Evolutionary conservation across 2,113 vertebrate genomes (phyloP), one percentile per base, ranked within the genome.

Genomic region (Rhagologus leucostigma): DNA sequence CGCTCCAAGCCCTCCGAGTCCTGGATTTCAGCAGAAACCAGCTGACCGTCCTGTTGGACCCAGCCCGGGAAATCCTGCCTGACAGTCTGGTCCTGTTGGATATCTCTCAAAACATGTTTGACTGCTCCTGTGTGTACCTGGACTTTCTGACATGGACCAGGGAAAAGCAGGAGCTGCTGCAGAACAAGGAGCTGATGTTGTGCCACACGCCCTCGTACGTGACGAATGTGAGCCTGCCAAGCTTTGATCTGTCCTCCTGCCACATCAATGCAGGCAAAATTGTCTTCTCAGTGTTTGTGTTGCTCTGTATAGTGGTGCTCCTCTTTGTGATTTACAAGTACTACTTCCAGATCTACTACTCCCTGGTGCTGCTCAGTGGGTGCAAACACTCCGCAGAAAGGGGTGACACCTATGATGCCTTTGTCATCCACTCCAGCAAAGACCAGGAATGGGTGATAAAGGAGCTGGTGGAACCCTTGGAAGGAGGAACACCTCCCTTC

Each of bases 401-500:
- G 3, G 98, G 98, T 5, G 84, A 78, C 16, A 91, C n/a, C 29
- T 98, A 98, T 3, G 98, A 98, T 24, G 98, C 98, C 1, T 98
- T 98, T 88, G 98, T 98, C 13, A 98, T 98, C 87, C 98, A 98
- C 90, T 98, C 98, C 12, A 98, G 98, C 82, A 97, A 97, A n/a
- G 98, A 98, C 65, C 97, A 98, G 35, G 98, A 98, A 24, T 98
- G 98, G 98, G 98, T 98, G 77, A 97, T 85, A 8, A 96, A 95
- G 41, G 97, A 98, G 44, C 74, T 98, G 78, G 98, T 98, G n/a
- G 98, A 97, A 41, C 98, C 98, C n/a, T 82, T 98, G 76, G 98
- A 98, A 94, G 90, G 78, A 55, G 98, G 98, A 17, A 94, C 42
- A 6, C 98, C 98, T 26, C 89, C 67, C 6, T 98, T 98, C 91